Evolutionary conservation across 1,140 invertebrate genomes (phyloP), one percentile per base, ranked within the genome.

Genomic region (Battus philenor): DNA sequence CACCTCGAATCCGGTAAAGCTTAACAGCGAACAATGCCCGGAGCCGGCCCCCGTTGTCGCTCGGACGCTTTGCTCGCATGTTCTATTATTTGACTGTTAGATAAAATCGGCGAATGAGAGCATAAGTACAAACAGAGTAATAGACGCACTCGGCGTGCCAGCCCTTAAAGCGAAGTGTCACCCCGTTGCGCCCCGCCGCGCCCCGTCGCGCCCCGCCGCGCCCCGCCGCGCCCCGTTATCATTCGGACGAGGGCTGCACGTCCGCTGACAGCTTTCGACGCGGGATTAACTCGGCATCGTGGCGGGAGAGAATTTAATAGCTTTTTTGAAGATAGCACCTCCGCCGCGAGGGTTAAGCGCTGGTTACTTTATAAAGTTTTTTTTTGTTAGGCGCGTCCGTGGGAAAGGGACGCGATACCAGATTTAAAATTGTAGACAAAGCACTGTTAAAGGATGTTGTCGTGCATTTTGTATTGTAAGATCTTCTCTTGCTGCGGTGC

Each of bases 211-310:
- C n/a, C n/a, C n/a, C n/a, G n/a, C n/a, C 53, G 59, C 60, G 41
- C 54, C 65, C 54, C 54, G 47, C 58, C 55, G 54, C 32, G 50
- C 59, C 73, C n/a, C n/a, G n/a, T 78, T 73, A 75, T 75, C 74
- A 73, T 75, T 69, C 67, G 68, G 73, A 73, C 74, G 62, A 47
- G 45, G 50, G 39, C 60, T 47, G 54, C 53, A 47, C 59, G 64
- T 61, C 62, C 51, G 58, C 47, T 70, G 66, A 69, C 70, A 68
- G 63, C 64, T 67, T 68, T 67, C 63, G 58, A 58, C 55, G 54
- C 54, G 39, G 68, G 69, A 73, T 75, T 71, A 75, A 65, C 61
- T 62, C 49, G 31, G 63, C 65, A 62, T 60, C 55, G 61, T 51
- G 58, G 50, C 34, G 41, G 30, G 45, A 62, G 68, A 74, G 73